Evolutionary conservation across 2,888 invertebrate species (phyloP).

Genomic region (Sarcophaga caerulescens): DNA sequence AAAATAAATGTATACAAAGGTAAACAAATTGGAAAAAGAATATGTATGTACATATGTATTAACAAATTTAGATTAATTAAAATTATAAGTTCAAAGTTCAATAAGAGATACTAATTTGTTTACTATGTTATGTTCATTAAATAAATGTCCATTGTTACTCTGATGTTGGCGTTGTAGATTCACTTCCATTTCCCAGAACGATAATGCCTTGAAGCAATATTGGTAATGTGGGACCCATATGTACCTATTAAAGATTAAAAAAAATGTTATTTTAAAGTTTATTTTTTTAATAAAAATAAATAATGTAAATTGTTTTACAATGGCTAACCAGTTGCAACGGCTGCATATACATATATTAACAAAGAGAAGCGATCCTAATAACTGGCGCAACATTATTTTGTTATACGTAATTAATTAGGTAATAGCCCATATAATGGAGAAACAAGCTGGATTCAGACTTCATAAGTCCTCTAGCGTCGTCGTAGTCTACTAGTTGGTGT

Average conservation of each 20-base stretch:
- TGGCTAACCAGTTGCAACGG: not conserved
- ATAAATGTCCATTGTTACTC: not conserved
- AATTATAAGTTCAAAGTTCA: not conserved
- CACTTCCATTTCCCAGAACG: constrained; percentile 34
- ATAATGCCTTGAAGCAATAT: constrained; percentile 74
- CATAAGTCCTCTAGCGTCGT: too few species aligned
- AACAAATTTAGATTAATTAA: not conserved
- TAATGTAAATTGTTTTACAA: too few species aligned
- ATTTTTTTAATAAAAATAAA: too few species aligned
- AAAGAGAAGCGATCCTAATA: too few species aligned
- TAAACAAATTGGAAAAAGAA: constrained; percentile 37
- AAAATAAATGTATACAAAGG: constrained; percentile 46
- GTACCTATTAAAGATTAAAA: constrained; percentile 71
- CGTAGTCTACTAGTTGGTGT: too few species aligned
- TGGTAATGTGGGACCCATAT: constrained; percentile 78
- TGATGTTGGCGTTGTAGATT: not conserved
- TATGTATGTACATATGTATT: not conserved
- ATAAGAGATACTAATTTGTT: not conserved
- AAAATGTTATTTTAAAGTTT: too few species aligned
- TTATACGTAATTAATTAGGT: too few species aligned
- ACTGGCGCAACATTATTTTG: too few species aligned
- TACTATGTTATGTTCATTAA: not conserved
- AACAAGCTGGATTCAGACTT: too few species aligned
- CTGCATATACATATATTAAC: not conserved
- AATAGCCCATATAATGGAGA: too few species aligned